These are phyloP conservation scores for Ecliptopera silaceata DNA, from an alignment of 2,888 invertebrate genomes.

Conservation along the genomic window DNA sequence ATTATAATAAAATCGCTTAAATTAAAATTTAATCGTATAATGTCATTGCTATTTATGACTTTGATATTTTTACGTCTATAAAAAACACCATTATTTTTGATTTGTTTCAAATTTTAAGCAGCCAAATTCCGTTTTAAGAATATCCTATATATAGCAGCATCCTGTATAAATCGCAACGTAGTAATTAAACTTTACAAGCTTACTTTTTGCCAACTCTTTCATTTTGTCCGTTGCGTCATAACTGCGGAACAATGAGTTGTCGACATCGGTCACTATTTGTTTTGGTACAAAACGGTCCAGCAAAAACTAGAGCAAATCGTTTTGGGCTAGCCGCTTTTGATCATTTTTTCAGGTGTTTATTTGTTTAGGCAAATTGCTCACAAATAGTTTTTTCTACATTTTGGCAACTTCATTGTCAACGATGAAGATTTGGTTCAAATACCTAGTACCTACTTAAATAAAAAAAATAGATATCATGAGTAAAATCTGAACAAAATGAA, in stretches of 20 bases:
- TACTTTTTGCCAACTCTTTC: conserved; percentile 62
- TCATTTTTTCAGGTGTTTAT: conserved; percentile 16
- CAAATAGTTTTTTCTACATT: background rate
- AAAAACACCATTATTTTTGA: background rate
- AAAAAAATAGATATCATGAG: too few species aligned
- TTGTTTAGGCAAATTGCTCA: conserved; percentile 7
- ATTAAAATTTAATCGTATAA: background rate
- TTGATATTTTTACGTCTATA: background rate
- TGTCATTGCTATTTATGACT: background rate
- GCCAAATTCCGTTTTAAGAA: background rate
- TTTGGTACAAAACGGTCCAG: conserved; percentile 43
- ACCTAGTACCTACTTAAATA: background rate
- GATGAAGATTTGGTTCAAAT: background rate
- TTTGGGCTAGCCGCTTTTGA: conserved; percentile 24
- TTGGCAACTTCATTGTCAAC: background rate
- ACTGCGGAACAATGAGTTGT: conserved; percentile 43
- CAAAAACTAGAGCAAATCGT: conserved; percentile 67
- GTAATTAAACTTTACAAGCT: conserved; percentile 54
- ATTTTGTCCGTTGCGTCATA: conserved; percentile 58
- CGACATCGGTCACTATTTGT: conserved; percentile 54
- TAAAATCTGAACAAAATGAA: too few species aligned
- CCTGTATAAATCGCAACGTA: conserved; percentile 49
- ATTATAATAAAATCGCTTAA: background rate
- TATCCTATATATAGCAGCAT: conserved; percentile 33
- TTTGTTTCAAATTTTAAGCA: too few species aligned